Percentiles rank a stretch among this genome's conserved stretches.
phyloP scores from a whole-genome alignment of 2,888 invertebrate genomes.

The Ichneumoninae sp. region DNA sequence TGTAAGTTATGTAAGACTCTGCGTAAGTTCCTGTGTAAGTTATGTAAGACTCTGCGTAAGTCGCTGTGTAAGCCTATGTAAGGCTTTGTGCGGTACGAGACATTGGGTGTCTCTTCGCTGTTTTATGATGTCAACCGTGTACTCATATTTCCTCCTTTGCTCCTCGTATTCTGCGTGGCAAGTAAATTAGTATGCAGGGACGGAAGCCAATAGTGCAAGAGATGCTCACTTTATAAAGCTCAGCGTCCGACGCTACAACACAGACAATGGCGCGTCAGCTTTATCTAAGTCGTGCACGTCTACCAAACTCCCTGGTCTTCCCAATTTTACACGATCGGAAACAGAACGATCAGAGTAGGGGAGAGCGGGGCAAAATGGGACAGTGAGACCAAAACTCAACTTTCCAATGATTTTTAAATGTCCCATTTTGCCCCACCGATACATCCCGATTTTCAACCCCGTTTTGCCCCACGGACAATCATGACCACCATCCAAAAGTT shows the following conservation, averaged over 20 bases:
- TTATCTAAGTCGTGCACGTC: background rate
- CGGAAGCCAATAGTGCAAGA: background rate
- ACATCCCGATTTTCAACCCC: too few relatives aligned
- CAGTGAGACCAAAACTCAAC: too few relatives aligned
- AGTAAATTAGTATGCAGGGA: background rate
- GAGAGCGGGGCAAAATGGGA: too few relatives aligned
- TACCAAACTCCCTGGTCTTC: constrained; percentile 9
- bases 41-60: background rate
- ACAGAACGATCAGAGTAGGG: background rate
- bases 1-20: too few relatives aligned
- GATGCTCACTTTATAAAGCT: constrained; percentile 17
- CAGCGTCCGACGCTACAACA: background rate
- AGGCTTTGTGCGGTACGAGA: too few relatives aligned
- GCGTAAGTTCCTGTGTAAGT: too few relatives aligned
- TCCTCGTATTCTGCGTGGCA: background rate
- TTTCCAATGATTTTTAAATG: too few relatives aligned
- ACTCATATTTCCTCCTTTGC: background rate
- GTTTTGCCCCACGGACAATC: too few relatives aligned
- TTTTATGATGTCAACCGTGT: constrained; percentile 12
- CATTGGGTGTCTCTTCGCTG: background rate
- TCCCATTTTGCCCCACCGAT: too few relatives aligned
- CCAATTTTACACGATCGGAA: constrained; percentile 29
- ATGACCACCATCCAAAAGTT: too few relatives aligned
- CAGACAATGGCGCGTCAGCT: constrained; percentile 18
- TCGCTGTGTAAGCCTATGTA: too few relatives aligned